Base-by-base conservation (phyloP, 2,888 invertebrate species). In the Tanypteryx hageni region DNA sequence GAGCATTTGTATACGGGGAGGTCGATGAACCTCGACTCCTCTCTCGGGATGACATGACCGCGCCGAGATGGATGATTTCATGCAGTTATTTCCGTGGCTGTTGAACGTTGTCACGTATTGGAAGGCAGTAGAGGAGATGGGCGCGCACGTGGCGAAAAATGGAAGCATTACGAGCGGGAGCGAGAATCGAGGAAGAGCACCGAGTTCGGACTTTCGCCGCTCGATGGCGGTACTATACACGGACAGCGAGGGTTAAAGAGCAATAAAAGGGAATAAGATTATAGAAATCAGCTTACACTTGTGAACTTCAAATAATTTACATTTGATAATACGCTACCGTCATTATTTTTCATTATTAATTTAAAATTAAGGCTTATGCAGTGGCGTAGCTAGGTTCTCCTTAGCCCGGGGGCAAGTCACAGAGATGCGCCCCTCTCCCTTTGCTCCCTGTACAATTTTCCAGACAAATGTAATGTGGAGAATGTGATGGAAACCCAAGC, bases 31-130 rank as follows among this genome's bases (percentile, higher is more conserved):
- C 44, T 44, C 44, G 44, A 44, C 44, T 44, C 89, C 64, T 44
- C 64, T 89, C 56, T 61, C 31, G 64, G 64, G 64, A 44, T 89
- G 89, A 89, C 89, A 89, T 89, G 89, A 64, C 89, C 89, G 89
- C 86, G 14, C 22, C 58, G 86, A 22, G 86, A 89, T 31, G 44
- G 89, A 89, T 89, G 89, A 89, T 89, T 89, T 68, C 89, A 89
- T 89, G 89, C 64, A 44, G 89, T 68, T 68, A 89, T 89, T 89
- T 89, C 89, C 89, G 89, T 56, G 89, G 59, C 44, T 61, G 44
- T 83, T 57, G 57, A 83, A 57, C 89, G 64, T 64, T 68, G 89
- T 89, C 89, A 89, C 89, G 64, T 89, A 89, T 89, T 89, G 64
- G 89, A 89, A 44, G 64, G 44, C 89, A 16, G 31, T 9, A 59